Evolutionary conservation across 2,113 vertebrate genomes (phyloP).

Genomic region (Rhagologus leucostigma): DNA sequence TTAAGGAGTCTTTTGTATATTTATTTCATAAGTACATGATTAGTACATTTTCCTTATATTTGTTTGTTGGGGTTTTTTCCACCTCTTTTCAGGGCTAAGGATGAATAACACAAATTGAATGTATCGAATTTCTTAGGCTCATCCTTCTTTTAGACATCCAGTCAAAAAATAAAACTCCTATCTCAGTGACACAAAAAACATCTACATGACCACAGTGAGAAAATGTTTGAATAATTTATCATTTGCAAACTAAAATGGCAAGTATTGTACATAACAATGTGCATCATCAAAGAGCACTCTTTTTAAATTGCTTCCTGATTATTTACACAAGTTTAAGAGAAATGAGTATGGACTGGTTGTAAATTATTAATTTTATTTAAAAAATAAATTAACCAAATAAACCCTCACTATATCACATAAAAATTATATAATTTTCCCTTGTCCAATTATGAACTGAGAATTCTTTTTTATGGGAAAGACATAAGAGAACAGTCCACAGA

Average conservation of each 20-base stretch:
- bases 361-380: slow-evolving; percentile 30
- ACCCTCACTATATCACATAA: neutral
- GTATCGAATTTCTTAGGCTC: neutral
- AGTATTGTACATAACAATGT: neutral
- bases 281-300: neutral
- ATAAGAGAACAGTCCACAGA: neutral
- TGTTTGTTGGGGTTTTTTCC: neutral
- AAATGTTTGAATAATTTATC: slow-evolving; percentile 16
- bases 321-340: neutral
- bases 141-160: neutral
- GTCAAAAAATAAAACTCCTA: neutral
- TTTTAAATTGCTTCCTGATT: neutral
- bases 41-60: neutral
- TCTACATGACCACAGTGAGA: neutral
- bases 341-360: neutral
- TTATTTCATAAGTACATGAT: neutral
- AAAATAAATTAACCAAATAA: neutral
- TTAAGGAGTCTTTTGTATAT: neutral
- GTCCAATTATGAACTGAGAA: neutral
- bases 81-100: neutral
- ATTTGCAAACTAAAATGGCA: slow-evolving; percentile 17
- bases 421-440: neutral
- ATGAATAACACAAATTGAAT: neutral
- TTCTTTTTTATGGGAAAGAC: neutral
- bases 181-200: neutral